Percentiles rank a stretch among this genome's conserved stretches.
Evolutionary conservation across 2,888 invertebrate species (phyloP).

Genomic region (Andrena trimmerana): DNA sequence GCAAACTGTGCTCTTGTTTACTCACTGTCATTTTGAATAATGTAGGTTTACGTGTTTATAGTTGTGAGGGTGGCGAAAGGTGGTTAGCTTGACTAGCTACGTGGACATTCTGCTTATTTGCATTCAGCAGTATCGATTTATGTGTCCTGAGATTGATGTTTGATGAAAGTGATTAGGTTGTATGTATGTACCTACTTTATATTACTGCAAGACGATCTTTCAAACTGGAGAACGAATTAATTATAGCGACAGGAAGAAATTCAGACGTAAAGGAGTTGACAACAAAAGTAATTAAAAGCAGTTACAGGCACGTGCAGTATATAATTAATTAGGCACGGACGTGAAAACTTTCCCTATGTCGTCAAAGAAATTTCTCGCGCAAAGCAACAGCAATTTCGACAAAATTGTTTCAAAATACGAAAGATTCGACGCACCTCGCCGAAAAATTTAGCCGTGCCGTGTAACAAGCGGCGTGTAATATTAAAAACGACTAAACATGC

Average conservation of each 20-base stretch:
- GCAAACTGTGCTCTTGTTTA: too few species aligned
- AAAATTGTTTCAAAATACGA: background rate
- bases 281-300: background rate
- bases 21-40: too few species aligned
- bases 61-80: too few species aligned
- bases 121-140: too few species aligned
- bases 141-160: too few species aligned
- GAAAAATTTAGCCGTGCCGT: background rate
- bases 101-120: too few species aligned
- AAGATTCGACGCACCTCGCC: background rate
- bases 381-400: background rate
- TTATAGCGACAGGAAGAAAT: background rate
- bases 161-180: too few species aligned
- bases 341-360: background rate
- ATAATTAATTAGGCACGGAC: slow-evolving; percentile 4
- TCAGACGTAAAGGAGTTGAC: background rate
- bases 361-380: slow-evolving; percentile 15
- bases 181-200: too few species aligned
- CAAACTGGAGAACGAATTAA: background rate
- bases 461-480: background rate
- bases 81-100: too few species aligned
- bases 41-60: too few species aligned
- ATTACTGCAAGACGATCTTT: too few species aligned
- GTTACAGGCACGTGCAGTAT: background rate
- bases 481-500: background rate